phyloP scores from a whole-genome alignment of 2,888 invertebrate genomes.

The Chaetogeoica ovagalla region DNA sequence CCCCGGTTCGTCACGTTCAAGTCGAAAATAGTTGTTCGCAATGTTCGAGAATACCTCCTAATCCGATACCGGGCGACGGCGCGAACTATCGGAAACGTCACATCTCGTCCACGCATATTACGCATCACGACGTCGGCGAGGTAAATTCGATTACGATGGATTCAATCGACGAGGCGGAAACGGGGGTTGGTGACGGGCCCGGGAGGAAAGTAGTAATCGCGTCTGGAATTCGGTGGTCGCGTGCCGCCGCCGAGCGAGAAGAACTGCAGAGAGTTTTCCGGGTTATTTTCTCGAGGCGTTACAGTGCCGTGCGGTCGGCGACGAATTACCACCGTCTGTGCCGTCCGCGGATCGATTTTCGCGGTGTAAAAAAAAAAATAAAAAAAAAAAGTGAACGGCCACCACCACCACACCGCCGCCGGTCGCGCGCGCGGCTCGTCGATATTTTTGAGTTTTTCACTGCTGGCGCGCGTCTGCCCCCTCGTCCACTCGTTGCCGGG shows the following conservation, averaged over 20 bases:
- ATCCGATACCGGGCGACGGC: background rate
- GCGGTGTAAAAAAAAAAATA: background rate
- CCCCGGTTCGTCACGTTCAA: too few relatives aligned
- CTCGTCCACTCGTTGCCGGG: background rate
- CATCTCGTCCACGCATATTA: constrained; percentile 11
- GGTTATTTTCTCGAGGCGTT: background rate
- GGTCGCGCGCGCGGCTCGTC: background rate
- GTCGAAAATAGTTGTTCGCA: too few relatives aligned
- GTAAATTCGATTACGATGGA: background rate
- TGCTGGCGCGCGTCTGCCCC: background rate
- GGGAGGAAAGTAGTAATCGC: background rate
- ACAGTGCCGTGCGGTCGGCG: background rate
- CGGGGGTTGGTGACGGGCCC: too few relatives aligned
- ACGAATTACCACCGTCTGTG: constrained; percentile 37
- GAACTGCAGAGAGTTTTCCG: too few relatives aligned
- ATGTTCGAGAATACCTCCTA: background rate
- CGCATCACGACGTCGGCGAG: background rate
- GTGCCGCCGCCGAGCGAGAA: too few relatives aligned
- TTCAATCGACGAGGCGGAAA: background rate
- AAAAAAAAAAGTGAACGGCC: too few relatives aligned
- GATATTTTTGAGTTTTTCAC: constrained; percentile 35
- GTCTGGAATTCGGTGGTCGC: constrained; percentile 19
- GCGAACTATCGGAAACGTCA: background rate
- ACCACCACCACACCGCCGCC: too few relatives aligned
- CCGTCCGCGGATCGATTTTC: constrained; percentile 31